Evolutionary conservation across 2,888 invertebrate species (phyloP).

Genomic region (Alloplasta piceator): DNA sequence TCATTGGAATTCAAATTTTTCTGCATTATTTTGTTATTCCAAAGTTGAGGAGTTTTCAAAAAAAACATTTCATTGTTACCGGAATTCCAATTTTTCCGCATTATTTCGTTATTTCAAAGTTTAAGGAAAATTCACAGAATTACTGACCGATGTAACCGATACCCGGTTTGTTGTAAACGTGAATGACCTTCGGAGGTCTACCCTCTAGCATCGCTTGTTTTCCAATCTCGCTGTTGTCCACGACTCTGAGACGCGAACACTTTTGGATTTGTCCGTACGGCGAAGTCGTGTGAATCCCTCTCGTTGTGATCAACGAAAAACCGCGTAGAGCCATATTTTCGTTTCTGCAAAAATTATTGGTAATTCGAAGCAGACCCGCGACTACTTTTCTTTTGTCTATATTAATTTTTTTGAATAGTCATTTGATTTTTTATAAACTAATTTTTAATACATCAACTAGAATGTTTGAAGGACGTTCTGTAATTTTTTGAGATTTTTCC

Average conservation of each 20-base stretch:
- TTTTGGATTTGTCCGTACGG: slow-evolving; percentile 88
- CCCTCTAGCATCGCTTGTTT: slow-evolving; percentile 97
- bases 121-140: not conserved
- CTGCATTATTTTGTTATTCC: not conserved
- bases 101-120: not conserved
- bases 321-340: slow-evolving; percentile 46
- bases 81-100: too few species aligned
- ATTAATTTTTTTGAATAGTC: too few species aligned
- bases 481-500: too few species aligned
- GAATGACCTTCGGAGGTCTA: slow-evolving; percentile 96
- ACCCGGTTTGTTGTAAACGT: slow-evolving; percentile 93
- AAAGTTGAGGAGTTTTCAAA: not conserved
- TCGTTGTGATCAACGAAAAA: slow-evolving; percentile 32
- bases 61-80: too few species aligned
- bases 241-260: slow-evolving; percentile 92
- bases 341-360: too few species aligned
- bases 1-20: too few species aligned
- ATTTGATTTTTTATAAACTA: too few species aligned
- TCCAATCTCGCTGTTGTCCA: slow-evolving; percentile 98
- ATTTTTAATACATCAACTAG: too few species aligned
- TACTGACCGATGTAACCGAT: slow-evolving; percentile 86
- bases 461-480: too few species aligned
- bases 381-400: too few species aligned
- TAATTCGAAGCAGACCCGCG: too few species aligned
- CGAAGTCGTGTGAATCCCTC: slow-evolving; percentile 86